Evolutionary conservation across 2,113 vertebrate species (phyloP).

Genomic region (Myrmecophaga tridactyla): DNA sequence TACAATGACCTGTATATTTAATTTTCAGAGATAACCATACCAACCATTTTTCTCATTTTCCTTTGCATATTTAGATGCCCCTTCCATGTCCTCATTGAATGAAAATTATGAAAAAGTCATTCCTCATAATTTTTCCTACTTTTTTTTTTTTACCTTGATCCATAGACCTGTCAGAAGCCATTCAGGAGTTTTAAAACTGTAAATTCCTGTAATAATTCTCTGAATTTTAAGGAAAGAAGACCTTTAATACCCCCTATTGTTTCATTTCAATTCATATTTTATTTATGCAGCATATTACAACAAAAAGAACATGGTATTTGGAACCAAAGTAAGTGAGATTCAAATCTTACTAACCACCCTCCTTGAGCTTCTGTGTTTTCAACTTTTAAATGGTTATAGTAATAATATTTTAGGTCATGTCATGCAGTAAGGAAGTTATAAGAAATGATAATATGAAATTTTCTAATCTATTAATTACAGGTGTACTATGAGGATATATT

Average conservation of each 20-base stretch:
- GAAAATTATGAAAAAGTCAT: neutral
- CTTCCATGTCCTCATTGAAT: neutral
- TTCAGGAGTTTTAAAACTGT: neutral
- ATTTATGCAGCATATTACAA: neutral
- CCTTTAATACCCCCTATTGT: neutral
- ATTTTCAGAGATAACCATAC: neutral
- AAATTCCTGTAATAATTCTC: neutral
- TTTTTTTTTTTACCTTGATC: neutral
- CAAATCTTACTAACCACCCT: neutral
- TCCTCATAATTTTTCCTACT: neutral
- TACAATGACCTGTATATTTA: neutral
- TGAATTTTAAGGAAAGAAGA: neutral
- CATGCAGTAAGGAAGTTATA: neutral
- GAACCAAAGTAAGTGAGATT: neutral
- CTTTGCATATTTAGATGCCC: neutral
- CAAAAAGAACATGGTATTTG: neutral
- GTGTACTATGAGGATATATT: neutral
- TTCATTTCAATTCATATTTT: neutral
- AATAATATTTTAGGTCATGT: neutral
- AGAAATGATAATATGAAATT: neutral
- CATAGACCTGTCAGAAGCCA: neutral
- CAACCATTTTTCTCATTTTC: neutral
- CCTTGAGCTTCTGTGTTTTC: neutral
- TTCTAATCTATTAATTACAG: neutral
- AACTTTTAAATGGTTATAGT: neutral